These are phyloP conservation scores for Drosophila conformis DNA, from an alignment of 2,888 invertebrate genomes.

Conservation along the genomic window DNA sequence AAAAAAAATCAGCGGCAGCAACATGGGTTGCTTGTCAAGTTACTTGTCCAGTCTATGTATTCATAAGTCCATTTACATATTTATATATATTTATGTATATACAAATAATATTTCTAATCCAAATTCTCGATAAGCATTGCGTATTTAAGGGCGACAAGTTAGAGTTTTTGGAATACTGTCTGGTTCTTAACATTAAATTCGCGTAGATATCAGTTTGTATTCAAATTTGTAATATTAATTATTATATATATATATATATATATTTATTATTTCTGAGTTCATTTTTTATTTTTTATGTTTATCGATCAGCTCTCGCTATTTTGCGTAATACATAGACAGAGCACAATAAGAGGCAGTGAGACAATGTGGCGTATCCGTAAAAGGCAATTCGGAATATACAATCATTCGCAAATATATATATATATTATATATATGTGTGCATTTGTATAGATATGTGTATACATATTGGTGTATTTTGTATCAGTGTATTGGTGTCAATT, in stretches of 20 bases:
- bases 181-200: neutral
- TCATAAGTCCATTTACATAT: neutral
- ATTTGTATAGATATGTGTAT: constrained; percentile 8
- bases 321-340: constrained; percentile 25
- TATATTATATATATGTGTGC: neutral
- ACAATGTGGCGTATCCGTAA: constrained; percentile 67
- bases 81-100: neutral
- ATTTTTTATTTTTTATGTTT: neutral
- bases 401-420: neutral
- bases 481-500: constrained; percentile 60
- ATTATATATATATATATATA: neutral
- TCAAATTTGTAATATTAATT: neutral
- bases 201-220: neutral
- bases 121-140: neutral
- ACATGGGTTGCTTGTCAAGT: constrained; percentile 33
- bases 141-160: neutral
- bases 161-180: neutral
- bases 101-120: neutral
- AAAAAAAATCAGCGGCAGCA: constrained; percentile 10
- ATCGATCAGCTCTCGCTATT: constrained; percentile 46
- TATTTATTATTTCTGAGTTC: neutral
- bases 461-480: constrained; percentile 1
- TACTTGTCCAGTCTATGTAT: neutral
- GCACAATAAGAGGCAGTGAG: constrained; percentile 58
- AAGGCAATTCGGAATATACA: constrained; percentile 39